These are phyloP conservation scores for Chymomyza amoena DNA, from an alignment of 2,888 invertebrate genomes.

Conservation along the genomic window DNA sequence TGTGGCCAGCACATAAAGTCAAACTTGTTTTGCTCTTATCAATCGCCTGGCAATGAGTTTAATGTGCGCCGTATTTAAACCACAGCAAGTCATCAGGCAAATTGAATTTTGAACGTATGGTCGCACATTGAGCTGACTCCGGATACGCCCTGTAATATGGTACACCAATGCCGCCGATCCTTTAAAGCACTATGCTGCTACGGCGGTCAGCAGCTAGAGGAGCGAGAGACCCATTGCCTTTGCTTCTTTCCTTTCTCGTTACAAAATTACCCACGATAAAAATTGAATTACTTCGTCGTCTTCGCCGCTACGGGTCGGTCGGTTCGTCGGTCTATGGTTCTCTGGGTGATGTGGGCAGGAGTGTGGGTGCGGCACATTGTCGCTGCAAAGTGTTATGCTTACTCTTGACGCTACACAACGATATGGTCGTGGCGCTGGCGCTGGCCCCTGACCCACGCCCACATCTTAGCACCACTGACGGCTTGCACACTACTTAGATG, in stretches of 20 bases:
- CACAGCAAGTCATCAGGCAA: slow-evolving; percentile 75
- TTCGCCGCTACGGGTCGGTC: slow-evolving; percentile 26
- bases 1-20: background rate
- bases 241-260: slow-evolving; percentile 70
- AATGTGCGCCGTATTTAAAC: slow-evolving; percentile 66
- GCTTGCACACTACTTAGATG: slow-evolving; percentile 54
- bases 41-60: slow-evolving; percentile 53
- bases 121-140: slow-evolving; percentile 43
- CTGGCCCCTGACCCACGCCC: background rate
- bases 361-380: slow-evolving; percentile 38
- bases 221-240: slow-evolving; percentile 28
- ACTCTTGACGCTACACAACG: slow-evolving; percentile 56
- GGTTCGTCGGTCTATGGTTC: background rate
- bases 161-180: slow-evolving; percentile 30
- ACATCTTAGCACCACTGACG: background rate
- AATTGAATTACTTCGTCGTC: slow-evolving; percentile 76
- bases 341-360: no score
- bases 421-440: background rate
- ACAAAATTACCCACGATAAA: slow-evolving; percentile 77
- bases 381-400: slow-evolving; percentile 64
- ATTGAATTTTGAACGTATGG: slow-evolving; percentile 77
- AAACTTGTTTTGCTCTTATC: background rate
- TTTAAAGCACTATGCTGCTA: slow-evolving; percentile 49
- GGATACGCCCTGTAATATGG: slow-evolving; percentile 37
- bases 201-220: slow-evolving; percentile 15